phyloP scores from a whole-genome alignment of 2,113 vertebrate species.

The Indicator indicator region DNA sequence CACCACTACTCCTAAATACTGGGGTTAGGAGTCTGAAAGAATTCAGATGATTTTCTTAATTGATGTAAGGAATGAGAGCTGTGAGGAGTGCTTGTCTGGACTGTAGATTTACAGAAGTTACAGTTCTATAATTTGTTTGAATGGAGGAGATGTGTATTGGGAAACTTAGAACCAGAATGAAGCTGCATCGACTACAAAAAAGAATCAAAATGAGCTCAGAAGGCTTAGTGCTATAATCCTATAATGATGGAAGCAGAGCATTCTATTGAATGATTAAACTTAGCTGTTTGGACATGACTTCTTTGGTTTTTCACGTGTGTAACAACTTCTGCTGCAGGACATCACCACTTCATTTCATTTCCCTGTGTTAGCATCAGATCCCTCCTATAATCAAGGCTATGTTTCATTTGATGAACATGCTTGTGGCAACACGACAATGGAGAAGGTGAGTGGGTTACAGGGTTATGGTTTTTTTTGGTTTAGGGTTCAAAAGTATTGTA shows the following conservation, averaged over 20 bases:
- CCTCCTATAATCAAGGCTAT: background rate
- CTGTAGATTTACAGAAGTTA: background rate
- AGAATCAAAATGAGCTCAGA: background rate
- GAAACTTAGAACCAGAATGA: background rate
- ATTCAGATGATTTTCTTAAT: background rate
- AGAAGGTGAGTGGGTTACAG: background rate
- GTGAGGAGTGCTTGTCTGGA: background rate
- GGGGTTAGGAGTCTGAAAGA: background rate
- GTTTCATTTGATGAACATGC: background rate
- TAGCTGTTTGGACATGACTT: background rate
- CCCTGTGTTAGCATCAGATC: background rate
- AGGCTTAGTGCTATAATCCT: background rate
- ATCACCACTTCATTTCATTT: background rate
- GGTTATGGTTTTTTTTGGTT: background rate
- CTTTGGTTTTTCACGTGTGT: background rate
- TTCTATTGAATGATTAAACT: background rate
- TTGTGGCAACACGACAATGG: background rate
- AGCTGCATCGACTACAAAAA: background rate
- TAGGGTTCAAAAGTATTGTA: background rate
- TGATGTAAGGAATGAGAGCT: background rate
- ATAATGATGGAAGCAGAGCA: background rate
- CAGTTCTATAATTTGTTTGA: background rate
- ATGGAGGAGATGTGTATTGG: background rate
- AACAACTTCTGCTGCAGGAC: background rate
- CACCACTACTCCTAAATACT: background rate